Evolutionary conservation across 2,113 vertebrate genomes (phyloP).

Genomic region (Leucopternis melanops): DNA sequence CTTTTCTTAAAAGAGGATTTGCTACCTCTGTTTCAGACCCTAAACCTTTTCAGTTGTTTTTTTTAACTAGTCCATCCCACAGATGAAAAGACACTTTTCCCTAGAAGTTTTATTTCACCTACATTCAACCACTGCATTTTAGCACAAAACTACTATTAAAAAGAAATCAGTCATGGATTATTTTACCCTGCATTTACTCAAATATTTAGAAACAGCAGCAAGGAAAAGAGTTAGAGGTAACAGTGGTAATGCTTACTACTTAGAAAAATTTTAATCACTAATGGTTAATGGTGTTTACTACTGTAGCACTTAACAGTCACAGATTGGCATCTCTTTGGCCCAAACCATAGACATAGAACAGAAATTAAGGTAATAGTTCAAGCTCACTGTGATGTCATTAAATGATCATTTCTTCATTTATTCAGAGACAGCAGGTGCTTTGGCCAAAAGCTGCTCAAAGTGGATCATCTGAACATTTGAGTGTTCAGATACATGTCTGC

Average conservation of each 20-base stretch:
- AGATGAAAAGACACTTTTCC: neutral
- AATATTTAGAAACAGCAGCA: neutral
- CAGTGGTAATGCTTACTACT: neutral
- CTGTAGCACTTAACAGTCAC: neutral
- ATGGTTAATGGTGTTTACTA: neutral
- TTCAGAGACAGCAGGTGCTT: neutral
- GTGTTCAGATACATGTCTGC: neutral
- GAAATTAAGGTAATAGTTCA: neutral
- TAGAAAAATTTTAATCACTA: neutral
- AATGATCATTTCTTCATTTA: neutral
- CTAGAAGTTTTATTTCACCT: neutral
- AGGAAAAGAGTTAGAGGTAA: neutral
- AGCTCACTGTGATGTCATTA: neutral
- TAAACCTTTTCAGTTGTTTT: neutral
- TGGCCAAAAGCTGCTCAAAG: neutral
- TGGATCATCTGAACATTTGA: neutral
- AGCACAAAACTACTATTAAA: neutral
- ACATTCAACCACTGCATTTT: neutral
- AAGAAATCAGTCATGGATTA: neutral
- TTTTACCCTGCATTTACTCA: neutral
- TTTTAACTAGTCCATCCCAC: neutral
- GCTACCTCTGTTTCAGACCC: neutral
- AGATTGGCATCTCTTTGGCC: neutral
- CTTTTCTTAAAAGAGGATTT: neutral
- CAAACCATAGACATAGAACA: neutral